These are phyloP conservation scores for Anabas testudineus DNA, from an alignment of 2,797 vertebrate species.

Conservation along the genomic window DNA sequence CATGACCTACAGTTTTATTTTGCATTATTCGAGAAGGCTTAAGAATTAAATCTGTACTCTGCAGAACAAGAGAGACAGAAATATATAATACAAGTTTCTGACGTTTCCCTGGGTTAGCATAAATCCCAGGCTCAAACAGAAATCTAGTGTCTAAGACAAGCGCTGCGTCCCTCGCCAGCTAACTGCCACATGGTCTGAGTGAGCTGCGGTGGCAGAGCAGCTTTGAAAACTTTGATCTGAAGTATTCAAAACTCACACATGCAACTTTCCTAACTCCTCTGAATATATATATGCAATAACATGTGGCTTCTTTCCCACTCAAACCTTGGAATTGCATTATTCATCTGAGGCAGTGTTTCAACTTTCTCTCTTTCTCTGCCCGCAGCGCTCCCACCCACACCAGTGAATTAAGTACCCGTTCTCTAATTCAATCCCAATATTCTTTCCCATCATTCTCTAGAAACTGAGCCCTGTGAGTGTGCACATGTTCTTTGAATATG, in stretches of 20 bases:
- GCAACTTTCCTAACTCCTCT: slow-evolving; percentile 63
- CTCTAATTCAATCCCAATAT: slow-evolving; percentile 63
- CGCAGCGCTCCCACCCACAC: slow-evolving; percentile 69
- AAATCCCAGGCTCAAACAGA: slow-evolving; percentile 55
- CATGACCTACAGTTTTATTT: slow-evolving; percentile 78
- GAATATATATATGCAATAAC: slow-evolving; percentile 68
- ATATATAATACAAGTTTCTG: slow-evolving; percentile 55
- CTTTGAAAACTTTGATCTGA: slow-evolving; percentile 72
- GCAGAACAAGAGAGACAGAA: slow-evolving; percentile 61
- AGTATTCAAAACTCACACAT: slow-evolving; percentile 70
- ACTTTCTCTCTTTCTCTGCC: slow-evolving; percentile 61
- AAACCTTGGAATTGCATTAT: slow-evolving; percentile 75
- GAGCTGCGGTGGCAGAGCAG: slow-evolving; percentile 42
- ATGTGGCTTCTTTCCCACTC: slow-evolving; percentile 65
- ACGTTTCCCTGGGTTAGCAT: slow-evolving; percentile 58
- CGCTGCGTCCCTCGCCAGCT: slow-evolving; percentile 37
- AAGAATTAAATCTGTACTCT: slow-evolving; percentile 65
- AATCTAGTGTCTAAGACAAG: slow-evolving; percentile 61
- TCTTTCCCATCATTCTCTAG: slow-evolving; percentile 42
- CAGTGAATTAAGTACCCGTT: slow-evolving; percentile 59
- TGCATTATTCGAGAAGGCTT: slow-evolving; percentile 77
- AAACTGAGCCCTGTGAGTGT: slow-evolving; percentile 21
- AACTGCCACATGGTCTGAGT: slow-evolving; percentile 50
- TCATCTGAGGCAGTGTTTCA: slow-evolving; percentile 77
- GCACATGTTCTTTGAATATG: slow-evolving; percentile 13